Base-by-base conservation (phyloP, 2,797 vertebrate genomes). In the Xyrichtys novacula region DNA sequence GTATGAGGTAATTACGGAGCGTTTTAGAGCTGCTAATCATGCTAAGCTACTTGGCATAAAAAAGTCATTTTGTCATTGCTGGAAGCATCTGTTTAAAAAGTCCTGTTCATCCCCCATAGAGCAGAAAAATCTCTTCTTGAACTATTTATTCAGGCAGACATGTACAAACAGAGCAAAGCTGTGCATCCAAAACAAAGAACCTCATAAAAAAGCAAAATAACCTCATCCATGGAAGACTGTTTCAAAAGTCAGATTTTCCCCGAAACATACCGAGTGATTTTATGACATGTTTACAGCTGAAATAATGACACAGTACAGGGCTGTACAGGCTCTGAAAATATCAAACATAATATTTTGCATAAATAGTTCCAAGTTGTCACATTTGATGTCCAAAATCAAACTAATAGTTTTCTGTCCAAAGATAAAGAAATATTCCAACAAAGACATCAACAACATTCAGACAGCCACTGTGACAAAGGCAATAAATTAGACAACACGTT, bases 401-500 rank as follows among this genome's bases (percentile, higher is more conserved):
- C 8, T 1, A 20, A 70, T 65, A 56, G 39, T 74, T 74, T 62
- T 74, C 22, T 49, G 29, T 71, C 25, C 17, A 74, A 67, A 76
- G 58, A 29, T 48, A 53, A n/a, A 68, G 15, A 85, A 87, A 85
- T 65, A 50, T 68, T 82, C 10, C n/a, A 25, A 64, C 31, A 49
- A 39, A 56, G 40, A 67, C 8, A 58, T 11, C 1, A 20, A 34
- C 48, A 12, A 66, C 4, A 56, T 50, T 66, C 57, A 74, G 49
- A 49, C 2, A 78, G 57, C 43, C 4, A 0, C 71, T 76, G 25
- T 39, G 58, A 71, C 26, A 57, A 19, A 14, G 11, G 52, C 66
- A 92, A 91, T 90, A 92, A 90, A 85, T 92, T 89, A 89, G 34
- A 56, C 46, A 77, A 69, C 64, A 72, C 0, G 3, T 8, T 76